Base-by-base conservation (phyloP, 1,140 invertebrate genomes). In the Mizuhopecten yessoensis region DNA sequence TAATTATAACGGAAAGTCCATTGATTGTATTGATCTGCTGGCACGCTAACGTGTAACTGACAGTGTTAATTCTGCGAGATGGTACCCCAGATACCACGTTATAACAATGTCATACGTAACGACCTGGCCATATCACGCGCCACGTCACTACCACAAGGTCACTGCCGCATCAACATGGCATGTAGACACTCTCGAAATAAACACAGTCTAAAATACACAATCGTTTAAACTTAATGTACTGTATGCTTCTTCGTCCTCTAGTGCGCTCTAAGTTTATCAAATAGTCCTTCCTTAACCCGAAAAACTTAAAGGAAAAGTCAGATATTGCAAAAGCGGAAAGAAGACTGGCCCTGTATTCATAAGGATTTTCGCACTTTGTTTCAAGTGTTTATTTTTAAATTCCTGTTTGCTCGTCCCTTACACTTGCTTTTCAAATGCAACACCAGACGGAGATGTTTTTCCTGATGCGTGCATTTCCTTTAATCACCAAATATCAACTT, bases 1-100 rank as follows among this genome's bases (percentile, higher is more conserved):
- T 75, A 75, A 75, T 75, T 75, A 75, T 75, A 29, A 75, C 57
- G 57, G 57, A 75, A 75, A 75, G 29, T 75, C 57, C 57, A 75
- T 75, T 75, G 57, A 75, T 75, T 75, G 57, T 75, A 75, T 75
- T 29, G 57, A 75, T 75, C 57, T 75, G 15, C 23, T 75, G 17
- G 57, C 57, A 75, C 57, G 57, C 57, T 11, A 75, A 75, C 57
- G 57, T 75, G 57, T 75, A 75, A 75, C 57, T 75, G 57, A 75
- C 57, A 75, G 29, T 75, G 57, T 75, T 75, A 75, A 75, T 75
- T 75, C 57, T 17, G 57, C 5, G 57, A 75, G 57, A 75, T 75
- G 57, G 57, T 75, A 75, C 57, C 57, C 57, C n/a, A 75, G 57
- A 75, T 75, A 75, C 57, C 57, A 29, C 17, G 5, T n/a, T 29